A percentile compares a stretch with the other conserved stretches of the same genome.
These are phyloP conservation scores for Eucera pruinosa DNA, from an alignment of 2,888 invertebrate species.

Conservation along the genomic window DNA sequence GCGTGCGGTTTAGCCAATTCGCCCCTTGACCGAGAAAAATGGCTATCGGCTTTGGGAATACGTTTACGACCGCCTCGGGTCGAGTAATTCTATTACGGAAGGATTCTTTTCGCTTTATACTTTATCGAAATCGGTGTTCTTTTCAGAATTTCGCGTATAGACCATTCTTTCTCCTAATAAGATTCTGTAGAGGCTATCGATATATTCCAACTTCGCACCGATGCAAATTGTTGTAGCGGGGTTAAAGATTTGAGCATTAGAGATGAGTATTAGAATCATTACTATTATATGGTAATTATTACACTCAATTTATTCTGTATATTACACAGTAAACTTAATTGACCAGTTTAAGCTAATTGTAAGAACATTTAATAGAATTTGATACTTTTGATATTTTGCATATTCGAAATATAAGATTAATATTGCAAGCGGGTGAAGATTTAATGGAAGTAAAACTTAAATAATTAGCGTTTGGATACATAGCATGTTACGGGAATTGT, in stretches of 20 bases:
- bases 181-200: slow-evolving; percentile 67
- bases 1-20: slow-evolving; percentile 82
- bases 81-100: slow-evolving; percentile 84
- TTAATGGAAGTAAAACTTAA: too few relatives aligned
- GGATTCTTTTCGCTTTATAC: slow-evolving; percentile 82
- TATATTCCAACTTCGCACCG: slow-evolving; percentile 40
- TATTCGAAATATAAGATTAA: too few relatives aligned
- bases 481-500: too few relatives aligned
- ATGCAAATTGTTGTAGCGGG: slow-evolving; percentile 1
- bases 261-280: too few relatives aligned
- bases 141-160: slow-evolving; percentile 64
- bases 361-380: too few relatives aligned
- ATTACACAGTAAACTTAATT: too few relatives aligned
- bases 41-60: slow-evolving; percentile 84
- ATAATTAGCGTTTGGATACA: too few relatives aligned
- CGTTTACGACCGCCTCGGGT: slow-evolving; percentile 83
- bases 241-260: neutral
- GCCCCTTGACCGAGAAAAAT: slow-evolving; percentile 84
- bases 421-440: too few relatives aligned
- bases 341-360: too few relatives aligned
- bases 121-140: slow-evolving; percentile 74
- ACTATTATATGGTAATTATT: neutral
- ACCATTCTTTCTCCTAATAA: slow-evolving; percentile 78
- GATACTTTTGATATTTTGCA: too few relatives aligned
- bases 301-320: neutral